Evolutionary conservation across 2,113 vertebrate genomes (phyloP).

Genomic region (Ardeotis arabs): DNA sequence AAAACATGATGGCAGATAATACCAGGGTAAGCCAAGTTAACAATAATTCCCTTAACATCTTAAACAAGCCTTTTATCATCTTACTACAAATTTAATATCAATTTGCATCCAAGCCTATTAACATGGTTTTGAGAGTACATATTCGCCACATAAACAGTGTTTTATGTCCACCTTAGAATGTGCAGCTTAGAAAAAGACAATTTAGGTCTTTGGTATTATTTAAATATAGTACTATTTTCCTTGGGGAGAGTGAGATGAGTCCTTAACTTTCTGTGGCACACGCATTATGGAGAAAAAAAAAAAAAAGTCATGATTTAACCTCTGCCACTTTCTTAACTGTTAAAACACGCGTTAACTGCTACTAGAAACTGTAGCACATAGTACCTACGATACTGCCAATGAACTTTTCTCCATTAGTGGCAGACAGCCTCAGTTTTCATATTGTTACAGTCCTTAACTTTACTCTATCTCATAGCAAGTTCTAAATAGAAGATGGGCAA

Average conservation of each 20-base stretch:
- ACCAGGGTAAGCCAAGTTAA: background rate
- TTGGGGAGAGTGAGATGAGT: background rate
- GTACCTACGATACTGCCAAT: background rate
- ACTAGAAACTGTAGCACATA: background rate
- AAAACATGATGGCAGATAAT: background rate
- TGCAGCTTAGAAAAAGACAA: background rate
- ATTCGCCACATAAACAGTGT: background rate
- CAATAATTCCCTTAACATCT: background rate
- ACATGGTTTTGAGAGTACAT: background rate
- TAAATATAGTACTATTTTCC: background rate
- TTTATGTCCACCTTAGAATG: background rate
- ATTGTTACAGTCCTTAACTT: background rate
- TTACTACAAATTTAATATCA: background rate
- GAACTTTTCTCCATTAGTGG: background rate
- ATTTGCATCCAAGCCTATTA: background rate
- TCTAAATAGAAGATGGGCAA: background rate
- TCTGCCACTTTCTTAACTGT: background rate
- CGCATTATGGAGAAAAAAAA: background rate
- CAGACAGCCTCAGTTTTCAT: background rate
- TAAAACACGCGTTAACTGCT: background rate
- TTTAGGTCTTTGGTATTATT: background rate
- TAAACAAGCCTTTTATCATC: background rate
- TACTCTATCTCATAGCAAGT: background rate
- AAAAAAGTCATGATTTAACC: background rate
- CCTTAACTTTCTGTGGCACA: background rate